Evolutionary conservation across 2,797 vertebrate genomes (phyloP).

Genomic region (Gambelia wislizenii): DNA sequence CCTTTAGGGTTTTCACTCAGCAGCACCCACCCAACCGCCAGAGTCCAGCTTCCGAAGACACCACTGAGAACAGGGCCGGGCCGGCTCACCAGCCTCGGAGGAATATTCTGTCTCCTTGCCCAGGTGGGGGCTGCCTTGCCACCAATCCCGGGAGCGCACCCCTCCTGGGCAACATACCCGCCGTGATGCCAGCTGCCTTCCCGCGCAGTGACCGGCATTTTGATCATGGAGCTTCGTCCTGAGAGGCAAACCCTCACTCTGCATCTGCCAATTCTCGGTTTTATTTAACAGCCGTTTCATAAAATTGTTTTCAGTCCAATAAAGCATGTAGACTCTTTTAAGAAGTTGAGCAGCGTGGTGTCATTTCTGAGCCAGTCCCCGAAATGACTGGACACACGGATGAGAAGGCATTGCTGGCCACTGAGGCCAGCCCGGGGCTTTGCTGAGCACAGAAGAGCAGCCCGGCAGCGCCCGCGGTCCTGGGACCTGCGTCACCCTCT

Average conservation of each 20-base stretch:
- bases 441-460: background rate
- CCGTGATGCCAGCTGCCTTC: background rate
- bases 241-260: constrained; percentile 31
- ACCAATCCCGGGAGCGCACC: background rate
- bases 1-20: no score
- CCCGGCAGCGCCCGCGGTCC: background rate
- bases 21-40: no score
- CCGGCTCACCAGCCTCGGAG: no score
- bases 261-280: constrained; percentile 49
- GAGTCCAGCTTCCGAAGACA: background rate
- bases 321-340: constrained; percentile 84
- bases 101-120: background rate
- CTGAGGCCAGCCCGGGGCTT: no score
- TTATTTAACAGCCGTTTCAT: constrained; percentile 73
- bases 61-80: background rate
- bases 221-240: background rate
- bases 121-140: no score
- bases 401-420: no score
- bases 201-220: background rate
- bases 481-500: rapidly evolving
- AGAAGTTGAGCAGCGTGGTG: constrained; percentile 14
- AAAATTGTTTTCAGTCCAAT: constrained; percentile 79
- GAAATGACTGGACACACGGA: background rate
- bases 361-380: background rate
- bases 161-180: background rate